Evolutionary conservation across 2,113 vertebrate genomes (phyloP), one percentile per base, ranked within the genome.

Genomic region (Equus przewalskii): DNA sequence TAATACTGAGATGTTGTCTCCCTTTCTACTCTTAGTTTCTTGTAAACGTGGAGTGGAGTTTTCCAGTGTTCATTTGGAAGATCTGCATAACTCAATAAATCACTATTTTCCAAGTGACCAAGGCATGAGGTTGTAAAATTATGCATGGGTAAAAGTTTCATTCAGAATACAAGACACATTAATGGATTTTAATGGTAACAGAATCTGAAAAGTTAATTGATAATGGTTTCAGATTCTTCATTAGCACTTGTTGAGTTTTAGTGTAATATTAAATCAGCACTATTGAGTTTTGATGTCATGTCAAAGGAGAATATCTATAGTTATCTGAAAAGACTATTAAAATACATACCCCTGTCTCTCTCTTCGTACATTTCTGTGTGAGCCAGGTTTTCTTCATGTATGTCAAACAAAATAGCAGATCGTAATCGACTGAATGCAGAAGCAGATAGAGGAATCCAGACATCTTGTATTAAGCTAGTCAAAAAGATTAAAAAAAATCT

Each of bases 291-390:
- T 96, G 88, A 24, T 88, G 26, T 89, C 41, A 73, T 78, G 22
- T 51, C 30, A 69, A 73, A 94, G 44, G 91, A 91, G 70, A 91
- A 54, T 79, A 93, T 91, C 51, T 91, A 54, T 62, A 86, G 30
- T 95, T 89, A 83, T 87, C 41, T 91, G 60, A 94, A 91, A 88
- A 81, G 60, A 78, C 30, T 83, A 51, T 75, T 92, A 79, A 76
- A 92, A 87, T 84, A 62, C 7, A 36, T 41, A 44, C 11, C 8
- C 6, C 16, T 65, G 91, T 46, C 36, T 65, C 58, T 82, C 26
- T 67, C 30, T 30, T 96, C 10, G 16, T 18, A 65, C 41, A 83
- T 69, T 95, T 86, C 75, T 60, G 3, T 67, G 60, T 70, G 26
- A 81, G 41, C 21, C 26, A 82, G 33, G 69, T 87, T 95, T 89